Base-by-base conservation (phyloP, 2,113 vertebrate genomes). In the Atherinomorus stipes region DNA sequence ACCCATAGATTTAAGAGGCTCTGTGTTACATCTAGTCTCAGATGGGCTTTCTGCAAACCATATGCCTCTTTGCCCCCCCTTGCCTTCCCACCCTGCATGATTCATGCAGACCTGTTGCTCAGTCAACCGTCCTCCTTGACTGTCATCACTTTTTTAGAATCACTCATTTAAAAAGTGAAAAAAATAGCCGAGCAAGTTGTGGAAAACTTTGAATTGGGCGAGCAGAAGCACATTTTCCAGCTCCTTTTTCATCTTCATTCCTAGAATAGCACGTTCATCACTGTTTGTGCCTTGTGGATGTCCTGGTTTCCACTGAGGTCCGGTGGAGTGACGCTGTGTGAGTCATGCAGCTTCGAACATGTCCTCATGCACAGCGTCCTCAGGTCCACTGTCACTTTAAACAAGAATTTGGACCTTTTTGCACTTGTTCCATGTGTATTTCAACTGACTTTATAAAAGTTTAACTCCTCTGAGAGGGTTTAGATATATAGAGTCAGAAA, bases 281-380 rank as follows among this genome's bases (percentile, higher is more conserved):
- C 78, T 77, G 85, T 86, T 86, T 89, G n/a, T n/a, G 88, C 81
- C 80, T 81, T 67, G 83, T 8, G 71, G 88, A 85, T 64, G 42
- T 83, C 69, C 82, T 77, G 74, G 75, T 91, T 89, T 88, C 88
- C 90, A 80, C 82, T 81, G 83, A 77, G 79, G 78, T 85, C 74
- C 69, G 21, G 57, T 85, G 82, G 78, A 81, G 88, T 69, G 83
- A 85, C 89, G 84, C 73, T 76, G 57, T 38, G 44, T 91, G 88
- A 90, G 79, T 86, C 90, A 86, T 16, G 65, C 84, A 65, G 78
- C 82, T 76, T 70, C 12, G 2, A 52, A 78, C 87, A 63, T 45
- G 80, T 84, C 76, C 72, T 28, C 16, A 50, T 26, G 67, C 51
- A 62, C 67, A 19, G 59, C 31, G 58, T 68, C 9, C 59, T 73